Conservation (phyloP, 1,140 invertebrate genomes). For the Caenorhabditis elegans region WBcel235 BX284605.5:4054501-4055000, state of each 20-base stretch:
- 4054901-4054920: too few relatives aligned
- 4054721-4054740: background rate
- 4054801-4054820: background rate
- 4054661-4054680: conserved; percentile 49
- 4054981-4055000: too few relatives aligned
- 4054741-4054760: background rate
- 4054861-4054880: too few relatives aligned
- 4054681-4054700: conserved; percentile 51
- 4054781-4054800: too few relatives aligned
- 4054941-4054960: too few relatives aligned
- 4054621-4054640: conserved; percentile 86
- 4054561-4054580: conserved; percentile 77
- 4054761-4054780: too few relatives aligned
- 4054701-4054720: conserved; percentile 51
- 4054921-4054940: too few relatives aligned
- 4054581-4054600: conserved; percentile 76
- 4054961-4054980: too few relatives aligned
- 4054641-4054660: conserved; percentile 77
- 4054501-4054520: conserved; percentile 78
- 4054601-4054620: conserved; percentile 76
- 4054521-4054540: conserved; percentile 87
- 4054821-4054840: background rate
- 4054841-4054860: background rate
- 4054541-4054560: conserved; percentile 82
- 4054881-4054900: too few relatives aligned